A percentile compares a stretch with the other conserved stretches of the same genome.
Conservation (phyloP, 1,140 invertebrate species). For the Octopus sinensis region DNA sequence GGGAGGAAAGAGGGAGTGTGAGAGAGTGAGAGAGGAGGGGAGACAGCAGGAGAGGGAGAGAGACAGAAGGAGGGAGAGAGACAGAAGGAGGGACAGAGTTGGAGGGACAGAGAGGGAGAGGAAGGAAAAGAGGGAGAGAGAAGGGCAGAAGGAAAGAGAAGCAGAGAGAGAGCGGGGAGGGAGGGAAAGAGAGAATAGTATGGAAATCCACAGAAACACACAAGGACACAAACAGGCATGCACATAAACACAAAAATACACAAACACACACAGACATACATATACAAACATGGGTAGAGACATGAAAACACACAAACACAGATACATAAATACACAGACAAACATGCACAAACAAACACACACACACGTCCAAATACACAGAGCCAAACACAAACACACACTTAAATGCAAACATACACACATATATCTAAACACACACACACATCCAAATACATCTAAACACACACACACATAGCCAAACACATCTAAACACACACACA, state of each 20-base stretch:
- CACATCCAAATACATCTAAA: neutral
- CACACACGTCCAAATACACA: neutral
- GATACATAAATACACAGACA: neutral
- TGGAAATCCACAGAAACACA: neutral
- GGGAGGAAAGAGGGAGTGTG: too few species aligned
- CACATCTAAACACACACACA: neutral
- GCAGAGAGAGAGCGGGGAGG: too few species aligned
- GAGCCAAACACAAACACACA: neutral
- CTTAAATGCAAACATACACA: neutral
- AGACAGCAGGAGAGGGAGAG: too few species aligned
- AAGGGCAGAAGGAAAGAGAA: too few species aligned
- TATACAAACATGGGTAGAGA: neutral
- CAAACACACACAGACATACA: neutral
- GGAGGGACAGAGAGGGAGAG: too few species aligned
- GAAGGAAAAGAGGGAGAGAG: too few species aligned
- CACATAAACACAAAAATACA: too few species aligned
- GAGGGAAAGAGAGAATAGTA: neutral
- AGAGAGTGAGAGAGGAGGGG: too few species aligned
- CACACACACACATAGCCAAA: neutral
- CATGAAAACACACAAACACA: too few species aligned
- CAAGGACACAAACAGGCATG: conserved; percentile 13
- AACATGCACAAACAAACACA: neutral
- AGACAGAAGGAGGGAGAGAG: too few species aligned
- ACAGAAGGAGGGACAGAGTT: too few species aligned
- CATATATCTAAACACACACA: neutral